A percentile compares a stretch with the other conserved stretches of the same genome.
Evolutionary conservation across 2,888 invertebrate genomes (phyloP).

Genomic region (Phortica okadai): DNA sequence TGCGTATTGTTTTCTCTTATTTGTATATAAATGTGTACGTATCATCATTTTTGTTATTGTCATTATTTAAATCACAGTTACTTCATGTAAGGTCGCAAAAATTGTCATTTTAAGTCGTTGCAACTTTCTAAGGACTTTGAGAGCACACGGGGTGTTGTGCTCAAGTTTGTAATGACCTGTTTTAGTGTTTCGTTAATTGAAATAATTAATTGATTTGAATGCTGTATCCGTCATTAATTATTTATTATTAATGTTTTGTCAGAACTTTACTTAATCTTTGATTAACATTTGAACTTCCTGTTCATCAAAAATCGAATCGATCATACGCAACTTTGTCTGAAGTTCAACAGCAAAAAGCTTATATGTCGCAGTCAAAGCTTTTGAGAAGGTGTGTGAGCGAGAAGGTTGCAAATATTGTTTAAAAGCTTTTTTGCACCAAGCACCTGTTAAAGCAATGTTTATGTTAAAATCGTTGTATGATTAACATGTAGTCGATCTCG

Average conservation of each 20-base stretch:
- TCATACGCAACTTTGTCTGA: neutral
- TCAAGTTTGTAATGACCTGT: too few relatives aligned
- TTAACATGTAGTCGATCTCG: too few relatives aligned
- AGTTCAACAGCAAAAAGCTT: neutral
- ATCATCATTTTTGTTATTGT: conserved; percentile 37
- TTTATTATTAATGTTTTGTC: too few relatives aligned
- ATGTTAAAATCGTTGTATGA: too few relatives aligned
- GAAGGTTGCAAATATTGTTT: too few relatives aligned
- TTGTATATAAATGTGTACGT: neutral
- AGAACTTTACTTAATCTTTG: neutral
- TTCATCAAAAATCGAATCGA: neutral
- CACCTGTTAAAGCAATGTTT: too few relatives aligned
- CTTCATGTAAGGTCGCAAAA: neutral
- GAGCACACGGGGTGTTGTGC: neutral
- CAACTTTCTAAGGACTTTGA: neutral
- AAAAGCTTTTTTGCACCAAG: too few relatives aligned
- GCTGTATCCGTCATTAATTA: too few relatives aligned
- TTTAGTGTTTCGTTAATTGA: too few relatives aligned
- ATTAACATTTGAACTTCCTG: neutral
- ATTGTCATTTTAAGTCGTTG: neutral
- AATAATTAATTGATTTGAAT: too few relatives aligned
- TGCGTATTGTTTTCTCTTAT: neutral
- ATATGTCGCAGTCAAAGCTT: neutral
- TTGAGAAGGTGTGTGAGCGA: neutral
- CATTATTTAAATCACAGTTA: conserved; percentile 34